These are phyloP conservation scores for Arge pagana DNA, from an alignment of 2,888 invertebrate species.

Conservation along the genomic window DNA sequence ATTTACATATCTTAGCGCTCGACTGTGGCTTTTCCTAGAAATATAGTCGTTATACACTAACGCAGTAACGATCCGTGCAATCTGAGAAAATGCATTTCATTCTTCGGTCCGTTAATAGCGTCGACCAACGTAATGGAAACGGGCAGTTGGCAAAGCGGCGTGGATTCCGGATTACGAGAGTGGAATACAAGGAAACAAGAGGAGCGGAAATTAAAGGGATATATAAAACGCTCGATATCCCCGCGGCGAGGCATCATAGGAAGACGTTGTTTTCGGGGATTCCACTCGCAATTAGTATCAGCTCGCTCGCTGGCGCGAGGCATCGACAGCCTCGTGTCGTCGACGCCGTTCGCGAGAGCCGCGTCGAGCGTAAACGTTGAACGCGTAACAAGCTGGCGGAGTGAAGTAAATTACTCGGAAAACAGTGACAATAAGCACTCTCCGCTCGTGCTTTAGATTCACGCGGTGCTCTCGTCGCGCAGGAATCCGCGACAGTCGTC, in stretches of 20 bases:
- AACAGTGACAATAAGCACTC: conserved; percentile 11
- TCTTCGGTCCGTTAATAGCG: background rate
- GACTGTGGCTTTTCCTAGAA: background rate
- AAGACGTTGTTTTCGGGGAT: too few relatives aligned
- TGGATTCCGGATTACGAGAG: too few relatives aligned
- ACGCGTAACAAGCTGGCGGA: conserved; percentile 13
- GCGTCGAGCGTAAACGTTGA: conserved; percentile 12
- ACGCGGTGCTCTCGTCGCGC: conserved; percentile 10
- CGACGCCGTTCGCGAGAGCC: too few relatives aligned
- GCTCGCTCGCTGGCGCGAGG: too few relatives aligned
- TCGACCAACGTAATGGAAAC: conserved; percentile 1
- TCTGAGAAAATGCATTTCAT: conserved; percentile 9
- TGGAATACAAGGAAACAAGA: background rate
- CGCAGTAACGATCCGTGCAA: conserved; percentile 12
- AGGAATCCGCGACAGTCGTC: background rate
- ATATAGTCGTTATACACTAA: background rate
- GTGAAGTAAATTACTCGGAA: conserved; percentile 19
- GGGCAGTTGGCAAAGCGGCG: too few relatives aligned
- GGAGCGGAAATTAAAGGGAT: background rate
- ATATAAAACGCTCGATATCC: background rate
- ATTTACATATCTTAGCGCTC: conserved; percentile 6
- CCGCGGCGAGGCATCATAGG: background rate
- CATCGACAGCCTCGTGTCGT: too few relatives aligned
- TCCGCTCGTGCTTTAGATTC: conserved; percentile 6
- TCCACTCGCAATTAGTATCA: too few relatives aligned